Base-by-base conservation (phyloP, 2,797 vertebrate genomes). In the Tadarida brasiliensis region DNA sequence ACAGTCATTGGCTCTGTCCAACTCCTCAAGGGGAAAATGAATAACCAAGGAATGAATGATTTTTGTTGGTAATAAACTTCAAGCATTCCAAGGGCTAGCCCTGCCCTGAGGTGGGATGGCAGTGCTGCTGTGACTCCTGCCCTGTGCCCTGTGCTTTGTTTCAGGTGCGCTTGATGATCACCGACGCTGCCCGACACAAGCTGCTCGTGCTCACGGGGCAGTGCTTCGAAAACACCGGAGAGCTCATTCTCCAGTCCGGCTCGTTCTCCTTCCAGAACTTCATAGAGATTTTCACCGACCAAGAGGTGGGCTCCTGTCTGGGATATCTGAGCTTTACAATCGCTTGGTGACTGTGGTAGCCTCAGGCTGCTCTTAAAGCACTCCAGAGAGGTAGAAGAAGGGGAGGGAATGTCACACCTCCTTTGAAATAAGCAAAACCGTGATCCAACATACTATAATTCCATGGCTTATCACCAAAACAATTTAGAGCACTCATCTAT, bases 221-320 rank as follows among this genome's bases (percentile, higher is more conserved):
- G 93, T 99, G 99, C 98, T 99, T 99, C 96, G 99, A 99, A 98
- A 99, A 99, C 90, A 99, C 99, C 0, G 99, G 99, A 16, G 99
- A 99, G 94, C 99, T 99, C 87, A 99, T 99, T 98, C 99, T 99
- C 94, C 99, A 99, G 78, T 99, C 99, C n/a, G 99, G 99, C 85
- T 98, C 99, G 24, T 99, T 99, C 98, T 99, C 99, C 76, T 99
- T 99, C 98, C 99, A 99, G 96, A 99, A 99, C 95, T 99, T 99
- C 98, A 99, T 99, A 93, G 99, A 99, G 98, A 99, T 99, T 98
- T 99, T 99, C 97, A 99, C 99, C 0, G 99, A 99, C 97, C 99
- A 99, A 98, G 99, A 99, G 99, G 99, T 99, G 88, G 97, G 99
- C 94, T 85, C 63, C 63, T 51, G 49, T 77, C 28, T 10, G 63